Conservation (phyloP, 1,140 invertebrate genomes). For the Drosophila ambigua region DNA sequence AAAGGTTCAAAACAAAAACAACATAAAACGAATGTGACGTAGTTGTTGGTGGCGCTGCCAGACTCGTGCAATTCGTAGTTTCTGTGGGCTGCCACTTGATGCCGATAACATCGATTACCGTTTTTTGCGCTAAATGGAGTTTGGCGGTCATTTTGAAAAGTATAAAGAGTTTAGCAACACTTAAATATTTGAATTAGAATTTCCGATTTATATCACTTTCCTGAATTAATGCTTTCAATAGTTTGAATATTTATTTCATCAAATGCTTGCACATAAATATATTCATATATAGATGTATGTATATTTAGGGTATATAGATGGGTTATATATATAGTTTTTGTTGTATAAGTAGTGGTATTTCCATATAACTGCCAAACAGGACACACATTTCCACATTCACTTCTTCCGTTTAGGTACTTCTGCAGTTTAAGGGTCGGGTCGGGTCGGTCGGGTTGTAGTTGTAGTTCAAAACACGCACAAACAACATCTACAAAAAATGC, state of each 20-base stretch:
- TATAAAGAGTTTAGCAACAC: too few species aligned
- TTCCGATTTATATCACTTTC: too few species aligned
- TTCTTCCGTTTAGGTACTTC: conserved; percentile 69
- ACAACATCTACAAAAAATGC: conserved; percentile 76
- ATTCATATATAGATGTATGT: conserved; percentile 69
- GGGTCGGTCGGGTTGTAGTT: conserved; percentile 6
- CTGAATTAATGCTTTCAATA: conserved; percentile 43
- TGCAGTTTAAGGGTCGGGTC: conserved; percentile 64
- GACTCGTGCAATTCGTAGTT: too few species aligned
- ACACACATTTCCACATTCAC: conserved; percentile 54
- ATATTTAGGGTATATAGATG: conserved; percentile 55
- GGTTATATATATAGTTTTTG: conserved; percentile 38
- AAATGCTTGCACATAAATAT: conserved; percentile 71
- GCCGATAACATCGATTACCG: too few species aligned
- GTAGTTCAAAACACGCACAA: conserved; percentile 67
- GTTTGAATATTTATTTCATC: conserved; percentile 73
- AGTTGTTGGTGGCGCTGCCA: too few species aligned
- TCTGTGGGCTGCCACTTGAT: too few species aligned
- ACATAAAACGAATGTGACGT: too few species aligned
- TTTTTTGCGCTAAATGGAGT: too few species aligned
- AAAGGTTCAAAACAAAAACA: too few species aligned
- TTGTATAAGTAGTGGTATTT: conserved; percentile 63
- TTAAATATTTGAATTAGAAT: too few species aligned
- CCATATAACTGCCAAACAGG: conserved; percentile 55
- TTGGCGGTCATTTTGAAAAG: too few species aligned